A percentile compares a stretch with the other conserved stretches of the same genome.
phyloP scores from a whole-genome alignment of 2,888 invertebrate genomes.

The Eledone cirrhosa region DNA sequence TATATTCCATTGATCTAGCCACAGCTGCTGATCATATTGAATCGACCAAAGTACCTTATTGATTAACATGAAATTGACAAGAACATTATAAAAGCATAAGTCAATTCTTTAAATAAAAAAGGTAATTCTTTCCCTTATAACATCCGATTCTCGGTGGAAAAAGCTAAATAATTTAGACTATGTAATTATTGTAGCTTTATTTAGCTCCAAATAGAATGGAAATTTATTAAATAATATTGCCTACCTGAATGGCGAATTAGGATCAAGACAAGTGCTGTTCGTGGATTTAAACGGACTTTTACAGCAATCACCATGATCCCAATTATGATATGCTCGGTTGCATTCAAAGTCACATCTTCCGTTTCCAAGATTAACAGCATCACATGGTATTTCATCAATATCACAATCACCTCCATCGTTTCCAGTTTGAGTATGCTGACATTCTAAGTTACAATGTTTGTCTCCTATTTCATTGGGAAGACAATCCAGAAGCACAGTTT shows the following conservation, averaged over 20 bases:
- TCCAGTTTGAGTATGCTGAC: conserved; percentile 54
- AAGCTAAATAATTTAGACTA: too few relatives aligned
- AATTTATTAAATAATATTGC: not conserved
- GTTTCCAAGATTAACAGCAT: conserved; percentile 45
- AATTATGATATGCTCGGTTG: conserved; percentile 53
- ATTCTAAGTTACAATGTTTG: conserved; percentile 54
- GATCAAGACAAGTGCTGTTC: conserved; percentile 53
- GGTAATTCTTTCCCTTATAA: too few relatives aligned
- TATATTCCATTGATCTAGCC: too few relatives aligned
- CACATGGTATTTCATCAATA: conserved; percentile 42
- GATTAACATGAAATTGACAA: too few relatives aligned
- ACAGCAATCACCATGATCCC: conserved; percentile 63
- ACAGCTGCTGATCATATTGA: too few relatives aligned
- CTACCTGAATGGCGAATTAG: conserved; percentile 53
- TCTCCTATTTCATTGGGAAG: conserved; percentile 55
- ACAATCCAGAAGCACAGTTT: conserved; percentile 55
- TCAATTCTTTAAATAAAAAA: too few relatives aligned
- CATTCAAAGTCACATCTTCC: conserved; percentile 58
- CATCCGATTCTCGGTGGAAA: too few relatives aligned
- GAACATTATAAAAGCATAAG: too few relatives aligned
- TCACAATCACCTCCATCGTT: conserved; percentile 65
- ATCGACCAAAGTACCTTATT: too few relatives aligned
- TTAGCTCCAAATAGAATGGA: too few relatives aligned
- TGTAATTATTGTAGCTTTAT: too few relatives aligned
- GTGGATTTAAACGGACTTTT: conserved; percentile 25